Base-by-base conservation (phyloP, 30 jellyfish, hydroid and myxozoan genomes). In the Aurelia sp. region DNA sequence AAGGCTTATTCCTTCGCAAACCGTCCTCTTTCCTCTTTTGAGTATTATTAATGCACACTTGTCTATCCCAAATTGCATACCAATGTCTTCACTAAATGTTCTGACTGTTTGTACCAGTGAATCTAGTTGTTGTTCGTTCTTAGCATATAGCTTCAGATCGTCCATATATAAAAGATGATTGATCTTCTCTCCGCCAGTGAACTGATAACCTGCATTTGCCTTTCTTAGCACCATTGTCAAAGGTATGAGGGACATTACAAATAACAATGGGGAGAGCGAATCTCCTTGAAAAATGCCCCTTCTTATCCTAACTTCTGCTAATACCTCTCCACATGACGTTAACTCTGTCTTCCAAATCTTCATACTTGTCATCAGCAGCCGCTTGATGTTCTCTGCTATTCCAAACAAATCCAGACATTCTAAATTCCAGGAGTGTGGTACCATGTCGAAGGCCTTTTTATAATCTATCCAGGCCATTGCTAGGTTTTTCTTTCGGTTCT, bases 251-350 rank as follows among this genome's bases (percentile, higher is more conserved):
- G 66, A 57, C 66, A 57, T 57, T 57, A 57, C 66, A 57, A 57
- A 57, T 57, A 57, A 57, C 17, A 57, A n/a, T 57, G 66, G 66
- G 17, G 66, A 57, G 66, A 57, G 66, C 19, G 66, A 57, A 57
- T 57, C 66, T 57, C 66, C 66, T 57, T 57, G 66, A 57, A 57
- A 27, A 27, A 27, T 57, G 66, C 66, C 66, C 2, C 66, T 57
- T 65, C 48, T 65, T 65, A 30, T 30, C 76, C 76, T 2, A 57
- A 57, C 17, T 57, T 57, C 66, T 57, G 66, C 33, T 65, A 65
- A 65, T 65, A 65, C 76, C 76, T 65, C 76, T 65, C 76, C 76
- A 65, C 35, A 65, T 65, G 76, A 65, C 22, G 76, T 65, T 65
- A 65, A 65, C 1, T 65, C 48, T 30, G 76, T 65, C 76, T 65